A percentile compares a stretch with the other conserved stretches of the same genome.
Conservation (phyloP, 2,888 invertebrate species). For the Antheraea assamensis region DNA sequence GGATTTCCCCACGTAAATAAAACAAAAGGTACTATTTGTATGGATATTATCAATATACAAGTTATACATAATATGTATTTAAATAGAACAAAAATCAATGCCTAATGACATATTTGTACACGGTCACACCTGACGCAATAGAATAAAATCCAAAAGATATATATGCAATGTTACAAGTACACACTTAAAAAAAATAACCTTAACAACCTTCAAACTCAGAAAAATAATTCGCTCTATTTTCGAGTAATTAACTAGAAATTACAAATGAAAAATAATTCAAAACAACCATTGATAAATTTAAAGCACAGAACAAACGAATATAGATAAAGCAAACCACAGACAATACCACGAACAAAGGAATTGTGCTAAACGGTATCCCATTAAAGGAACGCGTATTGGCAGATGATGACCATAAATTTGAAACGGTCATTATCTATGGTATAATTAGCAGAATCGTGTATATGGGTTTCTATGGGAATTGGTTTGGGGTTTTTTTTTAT, state of each 20-base stretch:
- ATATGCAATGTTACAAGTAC: too few species aligned
- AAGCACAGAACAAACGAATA: constrained; percentile 19
- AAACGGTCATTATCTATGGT: constrained; percentile 50
- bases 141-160: too few species aligned
- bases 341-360: constrained; percentile 31
- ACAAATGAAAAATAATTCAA: not conserved
- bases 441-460: constrained; percentile 61
- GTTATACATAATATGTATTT: too few species aligned
- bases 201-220: too few species aligned
- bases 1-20: too few species aligned
- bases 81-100: too few species aligned
- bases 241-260: not conserved
- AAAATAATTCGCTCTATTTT: not conserved
- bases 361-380: constrained; percentile 36
- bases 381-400: constrained; percentile 60
- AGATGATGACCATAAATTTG: constrained; percentile 55
- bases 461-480: constrained; percentile 40
- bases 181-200: too few species aligned
- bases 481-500: constrained; percentile 28
- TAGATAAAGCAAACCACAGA: constrained; percentile 20
- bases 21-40: too few species aligned
- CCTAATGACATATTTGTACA: too few species aligned
- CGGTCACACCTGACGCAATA: too few species aligned
- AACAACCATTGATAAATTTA: constrained; percentile 5
- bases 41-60: too few species aligned